Conservation (phyloP, 2,888 invertebrate genomes). For the Catotricha subobsoleta region DNA sequence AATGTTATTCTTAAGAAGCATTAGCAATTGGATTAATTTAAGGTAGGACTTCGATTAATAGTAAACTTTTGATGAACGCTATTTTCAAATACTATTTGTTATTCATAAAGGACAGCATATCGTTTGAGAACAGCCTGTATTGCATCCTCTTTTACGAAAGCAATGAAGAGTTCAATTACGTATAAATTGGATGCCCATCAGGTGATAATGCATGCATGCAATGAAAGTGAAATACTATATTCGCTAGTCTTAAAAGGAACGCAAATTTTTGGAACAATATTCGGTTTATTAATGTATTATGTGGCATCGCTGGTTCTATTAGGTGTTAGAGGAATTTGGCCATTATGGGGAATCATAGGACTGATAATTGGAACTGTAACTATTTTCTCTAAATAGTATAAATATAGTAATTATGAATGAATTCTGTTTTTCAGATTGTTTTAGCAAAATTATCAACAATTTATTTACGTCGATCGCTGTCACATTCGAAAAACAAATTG, state of each 20-base stretch:
- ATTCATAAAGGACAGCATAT: constrained; percentile 8
- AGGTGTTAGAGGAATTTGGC: constrained; percentile 8
- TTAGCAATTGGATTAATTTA: constrained; percentile 10
- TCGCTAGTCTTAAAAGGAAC: constrained; percentile 8
- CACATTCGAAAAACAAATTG: not conserved
- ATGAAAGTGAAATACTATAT: constrained; percentile 9
- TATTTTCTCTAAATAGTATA: no score
- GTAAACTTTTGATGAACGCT: no score
- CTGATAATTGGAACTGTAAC: constrained; percentile 6
- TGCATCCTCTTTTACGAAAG: constrained; percentile 9
- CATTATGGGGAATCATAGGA: constrained; percentile 8
- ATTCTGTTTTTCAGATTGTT: not conserved
- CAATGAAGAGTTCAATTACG: constrained; percentile 9
- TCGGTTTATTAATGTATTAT: constrained; percentile 7
- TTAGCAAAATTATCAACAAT: constrained; percentile 1
- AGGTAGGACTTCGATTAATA: not conserved
- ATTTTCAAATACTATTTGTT: no score
- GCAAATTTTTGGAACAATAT: constrained; percentile 7
- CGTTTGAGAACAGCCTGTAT: constrained; percentile 9
- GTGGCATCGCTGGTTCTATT: constrained; percentile 6
- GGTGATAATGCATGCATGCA: constrained; percentile 3
- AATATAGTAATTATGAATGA: no score
- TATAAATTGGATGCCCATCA: constrained; percentile 9
- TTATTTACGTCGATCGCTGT: constrained; percentile 1
- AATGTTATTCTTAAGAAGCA: constrained; percentile 6